Percentiles rank a stretch among this genome's conserved stretches.
Conservation (phyloP, 2,888 invertebrate genomes). For the Strigamia crassipes region DNA sequence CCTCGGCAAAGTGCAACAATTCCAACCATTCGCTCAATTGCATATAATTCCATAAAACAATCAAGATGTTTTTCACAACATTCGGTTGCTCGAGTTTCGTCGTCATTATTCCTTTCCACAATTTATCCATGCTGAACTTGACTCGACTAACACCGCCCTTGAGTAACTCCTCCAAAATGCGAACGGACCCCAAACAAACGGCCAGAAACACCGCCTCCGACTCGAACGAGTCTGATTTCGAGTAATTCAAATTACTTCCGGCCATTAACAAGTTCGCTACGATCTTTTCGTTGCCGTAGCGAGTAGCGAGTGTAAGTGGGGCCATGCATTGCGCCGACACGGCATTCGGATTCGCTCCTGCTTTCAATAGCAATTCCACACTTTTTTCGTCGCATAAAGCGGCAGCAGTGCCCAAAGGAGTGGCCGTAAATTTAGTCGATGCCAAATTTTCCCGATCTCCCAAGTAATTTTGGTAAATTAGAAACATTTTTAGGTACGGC, state of each 20-base stretch:
- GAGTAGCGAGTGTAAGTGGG: not conserved
- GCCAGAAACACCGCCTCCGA: not conserved
- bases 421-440: not conserved
- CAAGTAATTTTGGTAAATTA: not conserved
- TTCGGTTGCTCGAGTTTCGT: not conserved
- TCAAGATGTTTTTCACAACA: not conserved
- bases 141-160: not conserved
- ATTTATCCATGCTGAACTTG: not conserved
- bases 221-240: not conserved
- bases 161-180: not conserved
- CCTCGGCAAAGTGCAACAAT: not conserved
- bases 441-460: not conserved
- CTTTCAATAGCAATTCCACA: not conserved
- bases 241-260: not conserved
- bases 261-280: not conserved
- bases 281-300: not conserved
- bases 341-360: not conserved
- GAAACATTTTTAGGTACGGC: not conserved
- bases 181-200: not conserved
- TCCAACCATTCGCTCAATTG: not conserved
- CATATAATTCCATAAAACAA: not conserved
- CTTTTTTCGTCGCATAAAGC: not conserved
- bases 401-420: not conserved
- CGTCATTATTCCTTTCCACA: conserved; percentile 16
- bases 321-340: not conserved